A percentile compares a stretch with the other conserved stretches of the same genome.
These are phyloP conservation scores for Gallinago solitaria DNA, from an alignment of 2,797 vertebrate genomes.

Conservation along the genomic window DNA sequence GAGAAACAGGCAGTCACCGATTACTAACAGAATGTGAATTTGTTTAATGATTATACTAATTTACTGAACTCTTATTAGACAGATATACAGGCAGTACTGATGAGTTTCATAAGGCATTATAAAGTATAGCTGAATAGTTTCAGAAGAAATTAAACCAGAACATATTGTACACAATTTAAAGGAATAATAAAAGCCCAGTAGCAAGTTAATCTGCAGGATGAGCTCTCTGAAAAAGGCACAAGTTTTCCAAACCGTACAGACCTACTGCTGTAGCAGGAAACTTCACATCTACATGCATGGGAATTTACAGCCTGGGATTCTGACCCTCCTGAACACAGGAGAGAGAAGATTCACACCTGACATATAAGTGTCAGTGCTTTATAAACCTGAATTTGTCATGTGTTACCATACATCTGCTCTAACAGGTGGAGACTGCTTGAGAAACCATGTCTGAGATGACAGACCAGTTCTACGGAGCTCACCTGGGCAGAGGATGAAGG, in stretches of 20 bases:
- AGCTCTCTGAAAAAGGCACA: not conserved
- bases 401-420: not conserved
- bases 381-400: rapidly evolving
- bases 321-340: not conserved
- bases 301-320: not conserved
- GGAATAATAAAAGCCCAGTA: not conserved
- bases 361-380: not conserved
- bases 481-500: not conserved
- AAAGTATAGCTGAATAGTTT: slow-evolving; percentile 17
- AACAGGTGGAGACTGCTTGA: not conserved
- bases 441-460: not conserved
- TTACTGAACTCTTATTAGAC: not conserved
- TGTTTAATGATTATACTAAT: slow-evolving; percentile 45
- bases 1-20: slow-evolving; percentile 1
- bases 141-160: slow-evolving; percentile 22
- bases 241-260: not conserved
- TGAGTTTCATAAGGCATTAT: slow-evolving; percentile 13
- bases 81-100: not conserved
- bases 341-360: rapidly evolving
- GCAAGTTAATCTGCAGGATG: not conserved
- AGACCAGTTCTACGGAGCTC: not conserved
- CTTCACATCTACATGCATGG: rapidly evolving
- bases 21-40: not conserved
- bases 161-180: not conserved
- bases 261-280: not conserved